Conservation (phyloP, 2,797 vertebrate species). For the Microhierax caerulescens region DNA sequence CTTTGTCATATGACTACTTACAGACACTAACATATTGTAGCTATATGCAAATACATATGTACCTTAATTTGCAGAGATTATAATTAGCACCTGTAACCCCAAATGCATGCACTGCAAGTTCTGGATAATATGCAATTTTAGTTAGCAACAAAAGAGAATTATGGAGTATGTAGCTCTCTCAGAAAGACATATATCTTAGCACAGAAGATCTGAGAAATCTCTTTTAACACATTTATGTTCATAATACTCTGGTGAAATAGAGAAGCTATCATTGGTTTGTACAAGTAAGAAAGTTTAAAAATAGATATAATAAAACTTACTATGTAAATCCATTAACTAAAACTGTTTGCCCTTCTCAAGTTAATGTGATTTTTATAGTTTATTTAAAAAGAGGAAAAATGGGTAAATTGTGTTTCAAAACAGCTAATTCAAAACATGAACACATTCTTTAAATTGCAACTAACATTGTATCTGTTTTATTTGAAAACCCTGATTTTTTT, state of each 20-base stretch:
- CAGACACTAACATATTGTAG: not conserved
- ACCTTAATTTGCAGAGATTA: not conserved
- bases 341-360: not conserved
- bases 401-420: not conserved
- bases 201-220: not conserved
- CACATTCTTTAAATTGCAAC: not conserved
- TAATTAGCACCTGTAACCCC: not conserved
- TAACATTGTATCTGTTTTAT: not conserved
- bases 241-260: not conserved
- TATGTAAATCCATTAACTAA: not conserved
- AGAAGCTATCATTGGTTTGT: not conserved
- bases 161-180: not conserved
- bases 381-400: not conserved
- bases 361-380: not conserved
- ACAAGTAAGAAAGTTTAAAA: not conserved
- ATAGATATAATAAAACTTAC: not conserved
- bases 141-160: not conserved
- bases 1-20: not conserved
- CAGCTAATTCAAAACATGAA: not conserved
- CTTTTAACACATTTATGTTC: not conserved
- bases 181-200: not conserved
- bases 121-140: not conserved
- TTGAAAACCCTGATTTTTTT: not conserved
- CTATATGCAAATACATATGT: not conserved
- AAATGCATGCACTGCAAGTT: not conserved